Percentiles rank a stretch among this genome's conserved stretches.
Evolutionary conservation across 2,113 vertebrate species (phyloP).

Genomic region (Aix galericulata): DNA sequence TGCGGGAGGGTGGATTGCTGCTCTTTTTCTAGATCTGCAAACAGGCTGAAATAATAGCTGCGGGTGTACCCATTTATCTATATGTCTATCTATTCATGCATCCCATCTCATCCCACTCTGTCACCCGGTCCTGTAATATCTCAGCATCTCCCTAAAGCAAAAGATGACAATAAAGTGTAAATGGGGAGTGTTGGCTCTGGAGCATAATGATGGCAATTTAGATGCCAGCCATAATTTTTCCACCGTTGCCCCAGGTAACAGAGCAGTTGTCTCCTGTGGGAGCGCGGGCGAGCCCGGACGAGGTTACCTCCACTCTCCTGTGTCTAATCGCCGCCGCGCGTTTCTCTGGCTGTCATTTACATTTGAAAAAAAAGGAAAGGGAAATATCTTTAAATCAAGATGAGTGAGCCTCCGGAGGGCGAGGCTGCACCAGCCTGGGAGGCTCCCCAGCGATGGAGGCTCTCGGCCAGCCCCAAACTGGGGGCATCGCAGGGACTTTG

Average conservation of each 20-base stretch:
- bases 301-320: not conserved
- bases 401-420: not conserved
- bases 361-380: not conserved
- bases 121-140: slow-evolving; percentile 51
- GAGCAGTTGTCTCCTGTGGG: slow-evolving; percentile 44
- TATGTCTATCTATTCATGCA: not conserved
- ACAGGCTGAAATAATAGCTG: slow-evolving; percentile 44
- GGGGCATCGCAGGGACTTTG: not conserved
- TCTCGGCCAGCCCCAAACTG: accelerated
- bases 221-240: slow-evolving; percentile 61
- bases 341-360: not conserved
- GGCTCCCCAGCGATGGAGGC: not conserved
- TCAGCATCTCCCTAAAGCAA: slow-evolving; percentile 58
- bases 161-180: slow-evolving; percentile 61
- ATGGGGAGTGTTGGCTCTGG: slow-evolving; percentile 66
- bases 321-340: not conserved
- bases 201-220: slow-evolving; percentile 67
- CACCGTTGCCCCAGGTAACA: slow-evolving; percentile 61
- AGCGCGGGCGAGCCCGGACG: slow-evolving; percentile 16
- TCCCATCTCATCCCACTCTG: slow-evolving; percentile 32
- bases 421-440: not conserved
- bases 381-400: not conserved
- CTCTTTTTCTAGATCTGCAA: not conserved
- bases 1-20: not conserved
- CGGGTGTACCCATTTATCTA: slow-evolving; percentile 49